Evolutionary conservation across 2,888 invertebrate species (phyloP).

Genomic region (Lordiphosa andalusiaca): DNA sequence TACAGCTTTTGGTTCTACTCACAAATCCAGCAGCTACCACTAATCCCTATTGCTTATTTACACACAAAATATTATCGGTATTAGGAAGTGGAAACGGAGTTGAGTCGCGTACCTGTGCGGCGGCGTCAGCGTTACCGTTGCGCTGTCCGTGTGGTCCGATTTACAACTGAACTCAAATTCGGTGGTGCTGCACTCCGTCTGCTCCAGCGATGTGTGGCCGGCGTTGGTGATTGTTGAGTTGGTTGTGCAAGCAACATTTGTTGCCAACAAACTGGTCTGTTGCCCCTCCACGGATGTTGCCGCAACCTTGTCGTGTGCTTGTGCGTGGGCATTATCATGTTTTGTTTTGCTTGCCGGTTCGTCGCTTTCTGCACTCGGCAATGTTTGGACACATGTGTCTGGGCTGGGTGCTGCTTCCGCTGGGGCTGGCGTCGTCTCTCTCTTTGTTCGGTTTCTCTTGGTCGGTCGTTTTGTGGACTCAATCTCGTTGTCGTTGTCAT

Average conservation of each 20-base stretch:
- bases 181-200: constrained; percentile 20
- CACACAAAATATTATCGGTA: constrained; percentile 5
- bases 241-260: constrained; percentile 40
- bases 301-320: constrained; percentile 38
- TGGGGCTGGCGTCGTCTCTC: constrained; percentile 15
- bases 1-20: background rate
- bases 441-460: constrained; percentile 17
- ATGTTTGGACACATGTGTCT: constrained; percentile 71
- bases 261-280: constrained; percentile 49
- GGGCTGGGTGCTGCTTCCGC: constrained; percentile 40
- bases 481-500: constrained; percentile 26
- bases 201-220: constrained; percentile 33
- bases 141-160: constrained; percentile 79
- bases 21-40: constrained; percentile 8
- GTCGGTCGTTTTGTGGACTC: constrained; percentile 27
- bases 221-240: constrained; percentile 36
- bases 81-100: constrained; percentile 22
- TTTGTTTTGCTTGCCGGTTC: constrained; percentile 77
- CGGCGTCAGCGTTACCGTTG: constrained; percentile 43
- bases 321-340: constrained; percentile 37
- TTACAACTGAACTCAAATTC: constrained; percentile 77
- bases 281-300: constrained; percentile 56
- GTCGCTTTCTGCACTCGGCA: constrained; percentile 51
- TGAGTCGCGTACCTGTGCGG: constrained; percentile 76
- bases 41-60: constrained; percentile 9